These are phyloP conservation scores for Zelostemma sp. DNA, from an alignment of 1,140 invertebrate genomes.

Conservation along the genomic window DNA sequence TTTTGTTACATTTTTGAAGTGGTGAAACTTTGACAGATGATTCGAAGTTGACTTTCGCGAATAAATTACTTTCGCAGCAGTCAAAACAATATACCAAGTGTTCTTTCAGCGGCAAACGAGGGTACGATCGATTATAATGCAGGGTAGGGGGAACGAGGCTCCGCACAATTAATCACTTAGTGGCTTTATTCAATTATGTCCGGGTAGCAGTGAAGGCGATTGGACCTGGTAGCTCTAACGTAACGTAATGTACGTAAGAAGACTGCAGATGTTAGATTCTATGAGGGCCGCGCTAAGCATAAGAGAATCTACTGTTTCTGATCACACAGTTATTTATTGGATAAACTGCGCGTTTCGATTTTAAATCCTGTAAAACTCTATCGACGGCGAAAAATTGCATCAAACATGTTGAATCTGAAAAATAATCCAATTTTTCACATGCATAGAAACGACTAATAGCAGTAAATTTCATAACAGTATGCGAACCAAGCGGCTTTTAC, in stretches of 20 bases:
- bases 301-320: too few relatives aligned
- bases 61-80: slow-evolving; percentile 30
- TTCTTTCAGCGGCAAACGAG: slow-evolving; percentile 5
- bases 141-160: slow-evolving; percentile 42
- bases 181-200: slow-evolving; percentile 65
- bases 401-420: too few relatives aligned
- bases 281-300: too few relatives aligned
- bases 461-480: too few relatives aligned
- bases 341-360: too few relatives aligned
- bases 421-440: too few relatives aligned
- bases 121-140: slow-evolving; percentile 24
- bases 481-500: too few relatives aligned
- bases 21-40: too few relatives aligned
- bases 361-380: neutral
- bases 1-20: slow-evolving; percentile 8
- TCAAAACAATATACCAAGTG: slow-evolving; percentile 22
- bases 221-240: slow-evolving; percentile 10
- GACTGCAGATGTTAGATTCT: too few relatives aligned
- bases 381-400: neutral
- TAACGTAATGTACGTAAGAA: too few relatives aligned
- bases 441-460: too few relatives aligned
- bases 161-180: slow-evolving; percentile 64
- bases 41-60: neutral
- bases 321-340: too few relatives aligned
- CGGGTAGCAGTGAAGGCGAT: slow-evolving; percentile 46